These are phyloP conservation scores for Amphimedon queenslandica DNA, from an alignment of 37 sponge, comb jelly and placozoan genomes.

Conservation along the genomic window DNA sequence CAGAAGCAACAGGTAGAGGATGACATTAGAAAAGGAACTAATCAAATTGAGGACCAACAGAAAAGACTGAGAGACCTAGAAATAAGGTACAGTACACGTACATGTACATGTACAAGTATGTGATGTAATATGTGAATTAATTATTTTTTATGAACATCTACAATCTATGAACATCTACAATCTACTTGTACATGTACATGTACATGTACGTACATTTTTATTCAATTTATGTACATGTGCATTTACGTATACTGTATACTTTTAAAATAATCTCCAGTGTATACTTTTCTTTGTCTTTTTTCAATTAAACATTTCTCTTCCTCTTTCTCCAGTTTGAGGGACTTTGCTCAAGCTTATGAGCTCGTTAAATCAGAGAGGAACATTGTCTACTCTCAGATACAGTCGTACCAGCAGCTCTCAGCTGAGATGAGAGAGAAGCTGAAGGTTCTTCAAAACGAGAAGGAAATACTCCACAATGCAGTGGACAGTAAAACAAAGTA, in stretches of 20 bases:
- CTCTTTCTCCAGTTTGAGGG: conserved; percentile 24
- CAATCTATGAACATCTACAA: too few relatives aligned
- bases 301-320: neutral
- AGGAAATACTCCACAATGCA: conserved; percentile 64
- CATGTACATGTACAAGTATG: conserved; percentile 4
- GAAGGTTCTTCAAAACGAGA: conserved; percentile 85
- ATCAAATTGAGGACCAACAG: conserved; percentile 35
- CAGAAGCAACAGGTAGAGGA: conserved; percentile 10
- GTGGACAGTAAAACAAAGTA: conserved; percentile 52
- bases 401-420: conserved; percentile 36
- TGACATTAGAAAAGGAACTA: conserved; percentile 34
- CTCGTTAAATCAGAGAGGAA: conserved; percentile 72
- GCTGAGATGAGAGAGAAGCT: conserved; percentile 90
- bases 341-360: conserved; percentile 55
- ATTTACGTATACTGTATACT: neutral
- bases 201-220: neutral
- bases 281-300: neutral
- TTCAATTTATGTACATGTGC: too few relatives aligned
- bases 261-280: too few relatives aligned
- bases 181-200: neutral
- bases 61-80: conserved; percentile 55
- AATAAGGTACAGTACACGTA: neutral
- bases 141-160: too few relatives aligned
- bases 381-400: conserved; percentile 57
- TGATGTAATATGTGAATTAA: too few relatives aligned